A percentile compares a stretch with the other conserved stretches of the same genome.
Conservation (phyloP, 2,888 invertebrate genomes). For the Tetranychus piercei region DNA sequence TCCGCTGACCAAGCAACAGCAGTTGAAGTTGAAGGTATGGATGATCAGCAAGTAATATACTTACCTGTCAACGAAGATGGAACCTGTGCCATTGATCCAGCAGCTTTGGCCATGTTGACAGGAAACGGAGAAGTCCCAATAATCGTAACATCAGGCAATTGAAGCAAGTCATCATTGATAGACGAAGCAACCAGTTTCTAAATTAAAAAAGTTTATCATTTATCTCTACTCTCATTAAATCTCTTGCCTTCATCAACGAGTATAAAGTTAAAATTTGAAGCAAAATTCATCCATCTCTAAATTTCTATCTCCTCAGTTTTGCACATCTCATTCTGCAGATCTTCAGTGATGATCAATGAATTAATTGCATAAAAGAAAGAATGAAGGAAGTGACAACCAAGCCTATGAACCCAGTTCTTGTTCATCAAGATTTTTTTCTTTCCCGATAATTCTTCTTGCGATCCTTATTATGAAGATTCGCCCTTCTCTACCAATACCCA, state of each 20-base stretch:
- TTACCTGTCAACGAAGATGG: constrained; percentile 12
- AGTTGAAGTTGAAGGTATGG: background rate
- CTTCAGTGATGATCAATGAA: background rate
- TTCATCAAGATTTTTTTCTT: too few species aligned
- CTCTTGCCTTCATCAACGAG: background rate
- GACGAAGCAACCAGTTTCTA: background rate
- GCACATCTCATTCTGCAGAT: background rate
- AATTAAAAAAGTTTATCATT: background rate
- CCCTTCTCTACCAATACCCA: too few species aligned
- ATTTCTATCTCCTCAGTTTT: background rate
- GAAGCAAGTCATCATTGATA: background rate
- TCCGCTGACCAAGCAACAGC: background rate
- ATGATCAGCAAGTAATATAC: constrained; percentile 15
- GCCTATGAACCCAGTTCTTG: too few species aligned
- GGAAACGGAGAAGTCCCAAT: constrained; percentile 9
- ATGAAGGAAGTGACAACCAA: background rate
- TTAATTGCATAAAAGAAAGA: background rate
- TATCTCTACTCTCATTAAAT: background rate
- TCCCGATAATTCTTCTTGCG: too few species aligned
- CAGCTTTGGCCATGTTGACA: constrained; percentile 7
- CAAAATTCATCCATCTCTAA: background rate
- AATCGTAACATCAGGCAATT: constrained; percentile 12
- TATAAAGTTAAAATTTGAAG: background rate
- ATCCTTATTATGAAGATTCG: too few species aligned
- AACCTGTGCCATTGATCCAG: constrained; percentile 7